These are phyloP conservation scores for Anabas testudineus DNA, from an alignment of 2,797 vertebrate species.

Conservation along the genomic window DNA sequence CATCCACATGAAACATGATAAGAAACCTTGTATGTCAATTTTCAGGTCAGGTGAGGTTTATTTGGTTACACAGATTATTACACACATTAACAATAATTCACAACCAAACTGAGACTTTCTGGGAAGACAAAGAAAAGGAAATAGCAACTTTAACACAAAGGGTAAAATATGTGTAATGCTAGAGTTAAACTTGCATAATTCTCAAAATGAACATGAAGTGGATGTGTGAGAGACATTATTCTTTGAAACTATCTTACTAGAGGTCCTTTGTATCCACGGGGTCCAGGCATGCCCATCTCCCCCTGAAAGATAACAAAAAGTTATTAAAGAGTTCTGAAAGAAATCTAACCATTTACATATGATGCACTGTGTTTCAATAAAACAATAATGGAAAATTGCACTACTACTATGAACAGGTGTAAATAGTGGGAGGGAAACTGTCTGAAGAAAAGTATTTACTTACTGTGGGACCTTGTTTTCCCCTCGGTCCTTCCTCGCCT, in stretches of 20 bases:
- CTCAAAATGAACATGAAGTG: background rate
- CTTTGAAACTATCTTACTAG: constrained; percentile 70
- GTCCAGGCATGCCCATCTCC: constrained; percentile 73
- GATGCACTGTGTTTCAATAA: background rate
- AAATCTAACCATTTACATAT: background rate
- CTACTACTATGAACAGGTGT: background rate
- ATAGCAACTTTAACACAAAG: background rate
- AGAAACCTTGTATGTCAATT: too few relatives aligned
- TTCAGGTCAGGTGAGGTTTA: background rate
- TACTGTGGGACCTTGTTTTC: constrained; percentile 76
- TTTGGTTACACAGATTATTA: background rate
- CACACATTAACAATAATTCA: background rate
- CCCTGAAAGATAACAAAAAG: constrained; percentile 70
- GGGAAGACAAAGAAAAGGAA: background rate
- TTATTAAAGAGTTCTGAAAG: too few relatives aligned
- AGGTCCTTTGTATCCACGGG: constrained; percentile 78
- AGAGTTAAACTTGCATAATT: too few relatives aligned
- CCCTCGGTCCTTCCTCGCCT: constrained; percentile 75
- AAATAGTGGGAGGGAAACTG: background rate
- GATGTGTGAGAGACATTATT: background rate
- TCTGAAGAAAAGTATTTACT: constrained; percentile 37
- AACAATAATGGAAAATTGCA: background rate
- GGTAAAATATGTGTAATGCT: too few relatives aligned
- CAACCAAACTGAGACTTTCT: background rate
- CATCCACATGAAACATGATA: background rate